Base-by-base conservation (phyloP, 2,797 vertebrate genomes). In the Adrianichthys oophorus region DNA sequence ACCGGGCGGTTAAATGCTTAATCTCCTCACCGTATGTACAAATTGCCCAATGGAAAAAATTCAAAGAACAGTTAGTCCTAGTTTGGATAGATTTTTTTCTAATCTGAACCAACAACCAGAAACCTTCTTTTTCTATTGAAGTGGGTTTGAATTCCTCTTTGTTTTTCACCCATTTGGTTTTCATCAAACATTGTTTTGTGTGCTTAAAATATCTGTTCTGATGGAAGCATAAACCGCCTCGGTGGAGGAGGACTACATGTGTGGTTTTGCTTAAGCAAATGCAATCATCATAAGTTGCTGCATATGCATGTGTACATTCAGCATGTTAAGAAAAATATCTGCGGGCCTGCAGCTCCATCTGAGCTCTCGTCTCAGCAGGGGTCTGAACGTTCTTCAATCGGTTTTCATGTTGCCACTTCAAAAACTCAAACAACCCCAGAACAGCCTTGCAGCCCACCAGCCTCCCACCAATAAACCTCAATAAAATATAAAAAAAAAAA, bases 391-490 rank as follows among this genome's bases (percentile, higher is more conserved):
- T 46, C 44, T 19, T 17, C 44, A 8, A 19, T 21, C 3, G 16
- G 16, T 46, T 46, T 18, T 46, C 14, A 18, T 46, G 44, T 19
- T 46, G 44, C 19, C 44, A 4, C 17, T 46, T 46, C 17, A 21
- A 19, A 46, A 21, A 46, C 18, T 46, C 17, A 46, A 46, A 46
- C 10, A 46, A 18, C 44, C 19, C 8, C 17, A 46, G 44, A 46
- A 19, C 44, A 18, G 17, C 44, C 17, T 19, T 19, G 44, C 44
- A 19, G 44, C 10, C 6, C 12, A 18, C 10, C 2, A 6, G 2
- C 32, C 59, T 40, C 65, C 59, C 62, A 47, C 49, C 32, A 37
- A 37, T 37, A 37, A 37, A 37, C 13, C 32, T 37, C 32, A 37
- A 37, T 37, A 37, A 37, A 37, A 37, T 37, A 3, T 10, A 10